Evolutionary conservation across 2,888 invertebrate species (phyloP), one percentile per base, ranked within the genome.

Genomic region (Rugalucina vietnamica): DNA sequence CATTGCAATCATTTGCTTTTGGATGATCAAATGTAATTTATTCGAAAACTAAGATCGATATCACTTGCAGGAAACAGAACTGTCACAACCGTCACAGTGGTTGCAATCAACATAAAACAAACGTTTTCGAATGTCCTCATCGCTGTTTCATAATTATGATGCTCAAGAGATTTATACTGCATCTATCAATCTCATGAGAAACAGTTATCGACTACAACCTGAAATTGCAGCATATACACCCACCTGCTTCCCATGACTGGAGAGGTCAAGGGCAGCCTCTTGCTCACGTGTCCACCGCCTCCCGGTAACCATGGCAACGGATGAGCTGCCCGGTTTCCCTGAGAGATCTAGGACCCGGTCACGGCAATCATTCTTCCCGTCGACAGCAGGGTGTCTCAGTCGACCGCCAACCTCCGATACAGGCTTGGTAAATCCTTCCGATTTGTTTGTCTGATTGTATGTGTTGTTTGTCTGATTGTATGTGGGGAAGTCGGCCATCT

Each of bases 241-340:
- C 21, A 65, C 65, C 18, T 8, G 65, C 65, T 65, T 81, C 10
- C 76, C 73, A 71, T 82, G 65, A 43, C 74, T 81, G 0, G 83
- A 81, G 29, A 87, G 65, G 60, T 87, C 87, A 32, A 87, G 49
- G 14, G 87, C 87, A 1, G 85, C 73, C 29, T 85, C 87, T 69
- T 85, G 85, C 50, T 75, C 82, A 69, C 36, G 50, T 21, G 37
- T 36, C 85, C 83, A 85, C 71, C 79, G 79, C 73, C 79, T 81
- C 32, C 79, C 76, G n/a, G 81, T 79, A 50, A 72, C 83, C 79
- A 81, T 74, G 81, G 81, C 49, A 82, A 76, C 79, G 1, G 77
- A 49, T 1, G 32, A 39, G n/a, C 69, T 69, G 10, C 73, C 73
- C 32, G 65, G 65, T 60, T 79, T 85, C 14, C 85, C 87, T 29